A percentile compares a stretch with the other conserved stretches of the same genome.
Evolutionary conservation across 2,113 vertebrate species (phyloP).

Genomic region (Diadophis punctatus): DNA sequence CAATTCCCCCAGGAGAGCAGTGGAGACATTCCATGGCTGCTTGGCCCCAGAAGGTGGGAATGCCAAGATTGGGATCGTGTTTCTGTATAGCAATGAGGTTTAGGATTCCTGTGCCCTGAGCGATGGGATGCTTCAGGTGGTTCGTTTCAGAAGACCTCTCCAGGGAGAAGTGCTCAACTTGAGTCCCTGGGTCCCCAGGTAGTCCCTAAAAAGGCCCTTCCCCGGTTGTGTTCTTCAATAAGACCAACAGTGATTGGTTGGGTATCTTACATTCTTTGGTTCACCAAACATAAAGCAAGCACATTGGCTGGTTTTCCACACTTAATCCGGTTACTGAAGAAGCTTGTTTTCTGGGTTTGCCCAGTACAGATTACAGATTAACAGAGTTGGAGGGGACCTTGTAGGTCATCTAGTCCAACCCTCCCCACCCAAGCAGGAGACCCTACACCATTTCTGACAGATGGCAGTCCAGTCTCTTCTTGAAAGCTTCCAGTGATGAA

Average conservation of each 20-base stretch:
- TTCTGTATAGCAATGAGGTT: neutral
- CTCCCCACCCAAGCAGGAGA: no score
- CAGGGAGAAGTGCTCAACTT: neutral
- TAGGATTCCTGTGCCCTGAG: neutral
- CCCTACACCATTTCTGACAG: no score
- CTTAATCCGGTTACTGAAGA: neutral
- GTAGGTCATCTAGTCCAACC: no score
- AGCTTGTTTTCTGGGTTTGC: neutral
- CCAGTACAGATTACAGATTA: no score
- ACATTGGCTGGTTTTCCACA: neutral
- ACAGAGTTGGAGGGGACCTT: no score
- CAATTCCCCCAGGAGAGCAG: neutral
- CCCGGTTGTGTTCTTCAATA: neutral
- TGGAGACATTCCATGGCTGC: neutral
- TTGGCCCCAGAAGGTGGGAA: neutral
- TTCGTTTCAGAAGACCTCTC: neutral
- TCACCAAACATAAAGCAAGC: neutral
- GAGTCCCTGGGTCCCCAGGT: neutral
- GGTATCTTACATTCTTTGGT: neutral
- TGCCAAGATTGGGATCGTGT: neutral
- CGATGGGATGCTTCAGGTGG: neutral
- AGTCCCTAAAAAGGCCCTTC: neutral
- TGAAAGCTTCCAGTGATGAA: no score
- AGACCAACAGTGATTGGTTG: neutral
- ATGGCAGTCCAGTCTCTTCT: no score